A percentile compares a stretch with the other conserved stretches of the same genome.
Evolutionary conservation across 2,797 vertebrate genomes (phyloP).

Genomic region (Notolepis coatsorum): DNA sequence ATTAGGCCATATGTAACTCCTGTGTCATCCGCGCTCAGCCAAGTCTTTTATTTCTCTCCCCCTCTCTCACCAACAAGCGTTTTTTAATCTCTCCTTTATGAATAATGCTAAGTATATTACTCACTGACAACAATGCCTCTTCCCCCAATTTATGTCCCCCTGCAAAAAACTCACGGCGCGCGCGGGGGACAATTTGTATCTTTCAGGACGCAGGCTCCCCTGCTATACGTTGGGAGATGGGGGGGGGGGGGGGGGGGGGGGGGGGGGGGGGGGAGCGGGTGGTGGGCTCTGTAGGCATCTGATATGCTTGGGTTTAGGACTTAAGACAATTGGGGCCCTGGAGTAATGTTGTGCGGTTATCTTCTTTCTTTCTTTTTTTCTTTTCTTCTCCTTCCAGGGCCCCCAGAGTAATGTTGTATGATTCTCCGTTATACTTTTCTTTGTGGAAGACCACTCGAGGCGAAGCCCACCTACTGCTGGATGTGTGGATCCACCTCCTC

Average conservation of each 20-base stretch:
- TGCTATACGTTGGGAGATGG: constrained; percentile 65
- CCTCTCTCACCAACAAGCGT: constrained; percentile 51
- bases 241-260: constrained; percentile 34
- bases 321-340: constrained; percentile 73
- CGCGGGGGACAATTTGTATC: constrained; percentile 82
- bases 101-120: constrained; percentile 86
- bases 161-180: constrained; percentile 71
- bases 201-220: constrained; percentile 77
- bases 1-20: constrained; percentile 77
- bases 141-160: constrained; percentile 83
- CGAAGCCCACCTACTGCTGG: constrained; percentile 79
- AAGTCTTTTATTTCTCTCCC: constrained; percentile 56
- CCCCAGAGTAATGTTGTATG: not conserved
- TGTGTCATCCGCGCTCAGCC: constrained; percentile 67
- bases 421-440: too few relatives aligned
- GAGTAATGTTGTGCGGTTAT: constrained; percentile 76
- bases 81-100: constrained; percentile 80
- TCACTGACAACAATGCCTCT: constrained; percentile 81
- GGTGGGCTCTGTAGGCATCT: constrained; percentile 76
- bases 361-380: not conserved
- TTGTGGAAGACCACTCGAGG: constrained; percentile 67
- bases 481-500: constrained; percentile 71
- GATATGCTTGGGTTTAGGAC: constrained; percentile 75
- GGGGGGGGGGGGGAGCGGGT: constrained; percentile 31
- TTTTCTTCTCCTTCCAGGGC: constrained; percentile 50